Base-by-base conservation (phyloP, 2,113 vertebrate species). In the Vulpes ferrilata region DNA sequence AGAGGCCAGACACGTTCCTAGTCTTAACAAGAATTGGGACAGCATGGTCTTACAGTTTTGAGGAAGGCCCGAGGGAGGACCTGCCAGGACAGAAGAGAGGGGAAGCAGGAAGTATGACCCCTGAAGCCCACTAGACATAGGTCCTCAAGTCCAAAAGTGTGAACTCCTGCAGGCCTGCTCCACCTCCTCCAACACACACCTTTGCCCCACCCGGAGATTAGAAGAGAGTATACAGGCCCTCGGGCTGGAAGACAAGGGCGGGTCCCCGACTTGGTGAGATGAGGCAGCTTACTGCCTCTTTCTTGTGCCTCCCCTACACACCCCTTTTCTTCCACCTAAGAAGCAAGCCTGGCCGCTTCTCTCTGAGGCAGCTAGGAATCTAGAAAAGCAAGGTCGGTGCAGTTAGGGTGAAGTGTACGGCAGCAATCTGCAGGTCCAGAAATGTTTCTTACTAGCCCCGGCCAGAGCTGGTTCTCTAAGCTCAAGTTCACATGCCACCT, bases 1-100 rank as follows among this genome's bases (percentile, higher is more conserved):
- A 81, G n/a, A 97, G 53, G 64, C 59, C 81, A 93, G 82, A 57
- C 51, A 30, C 1, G 7, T 35, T 87, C 79, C 79, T 96, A 78
- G 25, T 80, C 3, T 59, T 69, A 62, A 74, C 55, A 76, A 51
- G 65, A 95, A 95, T 9, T 78, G 80, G 65, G 35, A 20, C 5
- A 32, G 60, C 86, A 27, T 19, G 35, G 23, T n/a, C 78, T 57
- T 57, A 80, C 2, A 65, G 74, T n/a, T 90, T 73, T 82, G 43
- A 91, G 32, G 57, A 81, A 73, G 71, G 67, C 65, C 67, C 9
- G 8, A 10, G 25, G 71, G 8, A 12, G 25, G 71, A 55, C 43
- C 38, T 83, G 48, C 12, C 53, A 59, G 19, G 48, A 35, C 5
- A 23, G 32, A 10, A 48, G 7, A 38, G 9, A 55, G 5, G 5